Base-by-base conservation (phyloP, 2,797 vertebrate genomes). In the Microcaecilia unicolor region DNA sequence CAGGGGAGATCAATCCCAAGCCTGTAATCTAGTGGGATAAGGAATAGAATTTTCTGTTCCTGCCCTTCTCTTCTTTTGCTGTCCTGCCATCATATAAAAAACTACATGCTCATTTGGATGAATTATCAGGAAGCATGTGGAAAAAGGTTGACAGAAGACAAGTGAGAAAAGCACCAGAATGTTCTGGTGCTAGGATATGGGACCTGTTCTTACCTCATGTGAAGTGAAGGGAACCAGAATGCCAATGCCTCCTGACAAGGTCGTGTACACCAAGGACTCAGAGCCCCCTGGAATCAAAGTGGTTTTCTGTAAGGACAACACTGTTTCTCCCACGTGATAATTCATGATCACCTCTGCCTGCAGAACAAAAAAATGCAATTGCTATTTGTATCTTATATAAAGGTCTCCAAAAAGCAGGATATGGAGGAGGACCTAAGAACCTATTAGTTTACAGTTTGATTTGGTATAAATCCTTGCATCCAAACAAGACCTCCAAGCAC, bases 201-300 rank as follows among this genome's bases (percentile, higher is more conserved):
- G n/a, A n/a, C n/a, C 15, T 15, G 19, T 3, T 23, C 61, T 70
- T 61, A 98, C 96, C 88, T 98, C 96, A 2, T 99, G 96, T 15
- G 96, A 99, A 1, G 95, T 99, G 66, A 98, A 99, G 0, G 96
- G 96, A 38, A 99, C 96, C 34, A 98, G 69, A 32, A 99, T 98
- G 34, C 96, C 96, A 19, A 98, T 98, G 25, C 93, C 94, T 21
- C 96, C 96, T 0, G 94, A 99, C 25, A 99, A 65, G 0, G 96
- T 99, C 32, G 92, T 98, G 51, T 99, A 99, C 30, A 99, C 96
- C 24, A 99, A 84, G 0, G 96, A 99, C 48, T 99, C 96, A 0
- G 95, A 99, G 12, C 96, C 94, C 48, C 96, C 95, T 0, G 96
- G 95, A 43, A 99, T 99, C 33, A 97, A 78, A 0, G 96, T 99